Evolutionary conservation across 2,888 invertebrate species (phyloP).

Genomic region (Germaria angustata): DNA sequence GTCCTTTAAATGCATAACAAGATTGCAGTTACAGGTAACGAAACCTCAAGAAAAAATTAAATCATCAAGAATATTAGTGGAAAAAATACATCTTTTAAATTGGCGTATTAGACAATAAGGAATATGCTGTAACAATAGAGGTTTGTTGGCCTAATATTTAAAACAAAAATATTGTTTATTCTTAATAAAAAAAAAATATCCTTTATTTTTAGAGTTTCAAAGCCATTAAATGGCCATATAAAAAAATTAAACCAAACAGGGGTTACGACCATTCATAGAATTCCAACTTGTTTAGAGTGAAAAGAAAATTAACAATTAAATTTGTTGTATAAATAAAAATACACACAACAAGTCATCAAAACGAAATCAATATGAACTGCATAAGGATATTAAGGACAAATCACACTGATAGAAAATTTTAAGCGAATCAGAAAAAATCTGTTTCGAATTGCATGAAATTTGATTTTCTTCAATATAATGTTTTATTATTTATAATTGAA

Average conservation of each 20-base stretch:
- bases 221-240: slow-evolving; percentile 41
- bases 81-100: slow-evolving; percentile 13
- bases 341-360: not conserved
- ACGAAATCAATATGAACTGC: slow-evolving; percentile 6
- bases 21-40: not conserved
- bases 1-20: not conserved
- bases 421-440: too few species aligned
- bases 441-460: too few species aligned
- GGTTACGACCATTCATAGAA: slow-evolving; percentile 35
- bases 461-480: too few species aligned
- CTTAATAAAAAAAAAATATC: not conserved
- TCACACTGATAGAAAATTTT: slow-evolving; percentile 5
- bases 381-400: not conserved
- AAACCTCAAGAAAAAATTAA: slow-evolving; percentile 38
- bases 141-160: not conserved
- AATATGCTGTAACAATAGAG: slow-evolving; percentile 26
- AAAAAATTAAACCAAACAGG: slow-evolving; percentile 48
- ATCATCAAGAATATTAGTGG: slow-evolving; percentile 19
- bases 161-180: slow-evolving; percentile 11
- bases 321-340: slow-evolving; percentile 46
- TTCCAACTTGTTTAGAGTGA: slow-evolving; percentile 28
- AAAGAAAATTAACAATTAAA: slow-evolving; percentile 27
- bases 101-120: slow-evolving; percentile 45
- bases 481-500: too few species aligned
- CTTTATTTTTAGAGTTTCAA: not conserved